Evolutionary conservation across 2,888 invertebrate species (phyloP), one percentile per base, ranked within the genome.

Genomic region (Hypena proboscidalis): DNA sequence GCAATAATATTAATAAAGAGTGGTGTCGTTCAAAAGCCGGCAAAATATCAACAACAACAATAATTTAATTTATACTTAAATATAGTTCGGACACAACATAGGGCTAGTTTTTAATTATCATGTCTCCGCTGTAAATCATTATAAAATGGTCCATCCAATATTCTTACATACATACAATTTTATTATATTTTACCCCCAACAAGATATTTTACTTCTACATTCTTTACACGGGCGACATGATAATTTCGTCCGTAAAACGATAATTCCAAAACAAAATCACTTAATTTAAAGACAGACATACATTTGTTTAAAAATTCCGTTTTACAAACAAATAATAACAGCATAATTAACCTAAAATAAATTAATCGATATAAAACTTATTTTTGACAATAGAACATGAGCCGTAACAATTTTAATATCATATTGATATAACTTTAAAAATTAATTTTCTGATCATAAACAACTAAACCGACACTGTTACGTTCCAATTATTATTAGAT

Each of bases 381-480:
- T 68, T 73, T 74, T 71, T 70, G 73, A 80, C 65, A 73, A 74
- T 77, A 78, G 71, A 75, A 74, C 69, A 73, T 80, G 78, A 84
- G 84, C 83, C 81, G 80, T 80, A 87, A 87, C 86, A 83, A 86
- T 84, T 85, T 86, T 85, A 88, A 86, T 87, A 88, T 89, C 88
- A 85, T 81, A 72, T 76, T 58, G 82, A 86, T 85, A 86, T 84
- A 86, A 82, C 81, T 74, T 76, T 70, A 60, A 58, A 69, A 76
- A 75, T 60, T 60, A 65, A 71, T 76, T 71, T 72, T 63, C 58
- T 70, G 75, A 68, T 67, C 77, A 71, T 73, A 74, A 75, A 75
- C 71, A 67, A 71, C 58, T 40, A 38, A 26, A 29, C 17, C n/a
- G 2, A 14, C 15, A 6, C n/a, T 21, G 21, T 32, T 21, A 13